Conservation (phyloP, 1,140 invertebrate species). For the Hyles euphorbiae region DNA sequence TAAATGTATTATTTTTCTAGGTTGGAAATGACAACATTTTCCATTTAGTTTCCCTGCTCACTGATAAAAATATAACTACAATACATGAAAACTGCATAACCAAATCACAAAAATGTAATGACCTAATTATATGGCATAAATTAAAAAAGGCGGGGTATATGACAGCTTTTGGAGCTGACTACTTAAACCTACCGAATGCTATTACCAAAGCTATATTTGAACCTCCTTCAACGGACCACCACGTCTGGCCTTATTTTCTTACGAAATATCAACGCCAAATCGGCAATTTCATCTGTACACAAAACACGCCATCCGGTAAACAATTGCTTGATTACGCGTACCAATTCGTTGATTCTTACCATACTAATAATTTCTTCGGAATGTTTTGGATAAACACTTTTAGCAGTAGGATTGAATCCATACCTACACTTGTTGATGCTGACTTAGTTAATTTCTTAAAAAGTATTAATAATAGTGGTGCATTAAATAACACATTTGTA, state of each 20-base stretch:
- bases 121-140: constrained; percentile 52
- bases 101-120: constrained; percentile 70
- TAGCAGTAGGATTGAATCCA: constrained; percentile 80
- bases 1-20: constrained; percentile 37
- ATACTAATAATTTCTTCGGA: constrained; percentile 77
- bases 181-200: constrained; percentile 47
- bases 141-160: constrained; percentile 55
- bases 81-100: constrained; percentile 71
- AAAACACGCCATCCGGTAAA: constrained; percentile 75
- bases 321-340: constrained; percentile 77
- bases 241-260: constrained; percentile 80
- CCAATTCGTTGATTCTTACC: constrained; percentile 78
- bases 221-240: constrained; percentile 82
- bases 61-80: constrained; percentile 76
- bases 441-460: constrained; percentile 72
- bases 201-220: constrained; percentile 50
- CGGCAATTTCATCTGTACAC: constrained; percentile 71
- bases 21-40: constrained; percentile 88
- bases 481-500: constrained; percentile 78
- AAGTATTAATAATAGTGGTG: constrained; percentile 58
- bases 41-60: constrained; percentile 86
- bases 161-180: constrained; percentile 65
- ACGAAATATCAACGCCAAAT: constrained; percentile 66
- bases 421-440: constrained; percentile 62
- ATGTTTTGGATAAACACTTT: constrained; percentile 84